Percentiles rank a stretch among this genome's conserved stretches.
Evolutionary conservation across 2,113 vertebrate species (phyloP).

Genomic region (Pygoscelis adeliae): DNA sequence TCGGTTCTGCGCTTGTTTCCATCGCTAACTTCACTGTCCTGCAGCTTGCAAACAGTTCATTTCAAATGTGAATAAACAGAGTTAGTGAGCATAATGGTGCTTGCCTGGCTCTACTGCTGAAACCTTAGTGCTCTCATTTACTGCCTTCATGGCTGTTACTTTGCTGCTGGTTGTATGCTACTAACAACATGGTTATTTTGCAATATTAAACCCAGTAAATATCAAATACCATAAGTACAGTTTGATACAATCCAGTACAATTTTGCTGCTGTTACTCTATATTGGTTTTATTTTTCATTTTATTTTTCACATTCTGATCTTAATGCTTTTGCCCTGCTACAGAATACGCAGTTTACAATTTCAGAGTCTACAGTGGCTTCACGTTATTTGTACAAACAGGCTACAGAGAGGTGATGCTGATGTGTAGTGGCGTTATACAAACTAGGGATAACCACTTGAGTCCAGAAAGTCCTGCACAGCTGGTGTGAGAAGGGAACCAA

Average conservation of each 20-base stretch:
- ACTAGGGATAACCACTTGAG: background rate
- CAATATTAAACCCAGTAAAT: background rate
- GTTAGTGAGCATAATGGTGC: background rate
- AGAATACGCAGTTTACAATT: background rate
- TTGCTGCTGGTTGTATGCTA: background rate
- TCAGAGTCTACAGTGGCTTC: background rate
- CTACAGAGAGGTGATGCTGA: background rate
- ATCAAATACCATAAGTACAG: background rate
- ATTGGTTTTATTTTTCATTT: background rate
- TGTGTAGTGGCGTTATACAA: background rate
- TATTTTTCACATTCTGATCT: background rate
- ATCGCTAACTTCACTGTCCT: background rate
- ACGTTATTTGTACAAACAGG: too few species aligned
- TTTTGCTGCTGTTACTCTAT: background rate
- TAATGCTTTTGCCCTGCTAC: background rate
- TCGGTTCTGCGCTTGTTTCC: background rate
- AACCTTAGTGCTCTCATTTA: too few species aligned
- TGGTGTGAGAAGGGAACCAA: background rate
- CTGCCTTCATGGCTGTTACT: background rate
- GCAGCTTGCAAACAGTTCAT: background rate
- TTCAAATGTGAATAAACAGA: background rate
- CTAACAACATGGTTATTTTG: background rate
- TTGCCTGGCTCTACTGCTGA: background rate
- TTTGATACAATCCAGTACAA: rapidly evolving
- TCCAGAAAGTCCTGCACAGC: background rate